Conservation (phyloP, 1,140 invertebrate genomes). For the Batillaria attramentaria region DNA sequence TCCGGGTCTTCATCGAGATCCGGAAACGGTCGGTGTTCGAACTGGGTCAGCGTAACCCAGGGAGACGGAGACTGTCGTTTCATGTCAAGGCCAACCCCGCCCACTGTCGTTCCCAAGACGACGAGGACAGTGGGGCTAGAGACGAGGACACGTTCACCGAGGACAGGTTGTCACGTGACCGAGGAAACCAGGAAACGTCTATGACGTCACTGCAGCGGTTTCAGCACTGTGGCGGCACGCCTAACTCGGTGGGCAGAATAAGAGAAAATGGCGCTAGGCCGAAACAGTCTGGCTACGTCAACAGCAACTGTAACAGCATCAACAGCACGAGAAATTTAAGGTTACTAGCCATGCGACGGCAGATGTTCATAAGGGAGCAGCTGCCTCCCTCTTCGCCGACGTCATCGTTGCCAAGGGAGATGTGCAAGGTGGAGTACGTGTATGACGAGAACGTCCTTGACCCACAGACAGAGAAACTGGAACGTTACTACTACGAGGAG, state of each 20-base stretch:
- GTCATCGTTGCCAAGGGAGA: not conserved
- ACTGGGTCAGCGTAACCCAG: slow-evolving; percentile 60
- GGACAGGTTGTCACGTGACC: not conserved
- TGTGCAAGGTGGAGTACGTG: slow-evolving; percentile 61
- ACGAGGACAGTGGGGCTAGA: slow-evolving; percentile 41
- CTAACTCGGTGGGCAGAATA: not conserved
- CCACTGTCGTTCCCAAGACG: slow-evolving; percentile 39
- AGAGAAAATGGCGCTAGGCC: slow-evolving; percentile 25
- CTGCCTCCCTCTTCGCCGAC: not conserved
- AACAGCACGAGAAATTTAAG: slow-evolving; percentile 32
- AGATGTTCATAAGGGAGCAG: slow-evolving; percentile 4
- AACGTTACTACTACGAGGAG: slow-evolving; percentile 66
- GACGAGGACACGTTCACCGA: slow-evolving; percentile 35
- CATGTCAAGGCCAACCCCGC: slow-evolving; percentile 31
- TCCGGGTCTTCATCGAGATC: slow-evolving; percentile 75
- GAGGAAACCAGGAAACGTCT: slow-evolving; percentile 8
- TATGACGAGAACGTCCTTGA: slow-evolving; percentile 68
- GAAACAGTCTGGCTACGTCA: not conserved
- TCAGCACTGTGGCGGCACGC: not conserved
- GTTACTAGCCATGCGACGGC: slow-evolving; percentile 30
- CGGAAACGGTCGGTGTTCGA: slow-evolving; percentile 73
- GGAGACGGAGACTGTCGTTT: slow-evolving; percentile 34
- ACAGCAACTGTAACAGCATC: not conserved
- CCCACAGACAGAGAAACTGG: slow-evolving; percentile 64
- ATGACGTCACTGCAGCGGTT: not conserved